Evolutionary conservation across 1,140 invertebrate species (phyloP).

Genomic region (Drosophila chauvacae): DNA sequence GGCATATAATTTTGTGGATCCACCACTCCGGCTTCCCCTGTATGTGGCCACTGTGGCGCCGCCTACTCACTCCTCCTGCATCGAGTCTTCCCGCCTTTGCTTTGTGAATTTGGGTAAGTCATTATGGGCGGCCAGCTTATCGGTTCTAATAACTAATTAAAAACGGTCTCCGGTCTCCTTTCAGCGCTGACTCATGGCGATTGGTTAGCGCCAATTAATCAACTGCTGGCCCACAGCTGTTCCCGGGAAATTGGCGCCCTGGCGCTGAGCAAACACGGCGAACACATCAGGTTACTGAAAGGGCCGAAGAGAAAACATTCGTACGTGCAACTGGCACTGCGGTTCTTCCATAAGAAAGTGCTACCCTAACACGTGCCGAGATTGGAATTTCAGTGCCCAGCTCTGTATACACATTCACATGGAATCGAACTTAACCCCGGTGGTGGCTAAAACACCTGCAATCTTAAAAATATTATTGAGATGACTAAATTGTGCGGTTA

Average conservation of each 20-base stretch:
- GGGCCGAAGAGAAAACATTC: slow-evolving; percentile 55
- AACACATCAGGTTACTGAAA: slow-evolving; percentile 52
- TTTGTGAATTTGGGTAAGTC: slow-evolving; percentile 57
- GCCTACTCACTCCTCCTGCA: slow-evolving; percentile 8
- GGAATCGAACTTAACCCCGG: neutral
- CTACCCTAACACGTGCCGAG: slow-evolving; percentile 34
- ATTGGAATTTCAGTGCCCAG: slow-evolving; percentile 20
- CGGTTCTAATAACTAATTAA: neutral
- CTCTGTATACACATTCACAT: slow-evolving; percentile 1
- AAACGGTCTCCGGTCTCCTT: neutral
- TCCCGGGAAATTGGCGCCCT: slow-evolving; percentile 37
- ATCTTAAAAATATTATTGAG: neutral
- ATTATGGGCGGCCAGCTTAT: neutral
- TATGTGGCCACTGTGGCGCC: slow-evolving; percentile 61
- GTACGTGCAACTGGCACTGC: slow-evolving; percentile 53
- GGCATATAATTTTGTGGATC: slow-evolving; percentile 10
- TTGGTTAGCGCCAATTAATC: slow-evolving; percentile 39
- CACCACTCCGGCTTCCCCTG: slow-evolving; percentile 46
- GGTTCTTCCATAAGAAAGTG: slow-evolving; percentile 47
- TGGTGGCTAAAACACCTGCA: neutral
- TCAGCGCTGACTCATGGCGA: slow-evolving; percentile 51
- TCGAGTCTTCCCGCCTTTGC: slow-evolving; percentile 20
- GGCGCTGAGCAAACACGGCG: slow-evolving; percentile 29
- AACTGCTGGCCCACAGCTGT: slow-evolving; percentile 47
- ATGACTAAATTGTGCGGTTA: too few species aligned